Evolutionary conservation across 2,113 vertebrate species (phyloP).

Genomic region (Nannobrachium achirus): DNA sequence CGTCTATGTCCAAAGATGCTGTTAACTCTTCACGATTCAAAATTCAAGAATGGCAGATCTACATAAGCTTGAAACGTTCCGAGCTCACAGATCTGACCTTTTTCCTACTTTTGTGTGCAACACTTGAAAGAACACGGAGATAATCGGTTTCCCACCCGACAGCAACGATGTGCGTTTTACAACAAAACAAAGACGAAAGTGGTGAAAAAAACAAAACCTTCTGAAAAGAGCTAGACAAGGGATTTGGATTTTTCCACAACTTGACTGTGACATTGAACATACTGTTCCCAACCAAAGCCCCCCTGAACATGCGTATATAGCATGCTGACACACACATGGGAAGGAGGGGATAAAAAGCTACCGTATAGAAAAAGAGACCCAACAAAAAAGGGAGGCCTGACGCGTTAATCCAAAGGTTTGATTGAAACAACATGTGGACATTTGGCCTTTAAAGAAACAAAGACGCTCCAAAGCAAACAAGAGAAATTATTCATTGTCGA

Average conservation of each 20-base stretch:
- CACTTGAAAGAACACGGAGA: too few relatives aligned
- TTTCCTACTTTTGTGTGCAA: too few relatives aligned
- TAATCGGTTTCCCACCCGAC: too few relatives aligned
- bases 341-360: conserved; percentile 20
- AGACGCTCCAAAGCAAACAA: conserved; percentile 1
- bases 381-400: too few relatives aligned
- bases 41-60: too few relatives aligned
- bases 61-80: too few relatives aligned
- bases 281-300: conserved; percentile 26
- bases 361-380: conserved; percentile 1
- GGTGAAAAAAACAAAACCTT: conserved; percentile 30
- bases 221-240: conserved; percentile 3
- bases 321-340: conserved; percentile 30
- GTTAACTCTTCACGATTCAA: too few relatives aligned
- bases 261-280: conserved; percentile 24
- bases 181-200: too few relatives aligned
- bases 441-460: not conserved
- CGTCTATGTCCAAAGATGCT: too few relatives aligned
- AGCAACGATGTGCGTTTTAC: too few relatives aligned
- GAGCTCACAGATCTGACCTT: too few relatives aligned
- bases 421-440: conserved; percentile 2
- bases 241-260: not conserved
- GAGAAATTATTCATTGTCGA: conserved; percentile 18
- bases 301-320: conserved; percentile 37
- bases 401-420: conserved; percentile 3